phyloP scores from a whole-genome alignment of 2,888 invertebrate species.

The Conus canariensis region DNA sequence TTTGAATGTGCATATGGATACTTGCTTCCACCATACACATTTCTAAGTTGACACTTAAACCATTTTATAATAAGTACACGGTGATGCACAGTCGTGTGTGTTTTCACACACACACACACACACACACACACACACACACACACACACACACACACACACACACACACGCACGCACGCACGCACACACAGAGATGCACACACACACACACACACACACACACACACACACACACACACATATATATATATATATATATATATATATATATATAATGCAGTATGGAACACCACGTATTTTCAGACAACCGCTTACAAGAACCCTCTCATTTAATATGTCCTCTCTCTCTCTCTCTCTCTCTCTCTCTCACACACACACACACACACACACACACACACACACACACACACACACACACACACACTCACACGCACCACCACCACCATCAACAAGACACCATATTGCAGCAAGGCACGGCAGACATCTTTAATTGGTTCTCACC shows the following conservation, averaged over 20 bases:
- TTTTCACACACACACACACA: not conserved
- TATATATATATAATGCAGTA: not conserved
- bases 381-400: constrained; percentile 23
- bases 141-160: constrained; percentile 2
- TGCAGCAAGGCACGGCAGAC: too few relatives aligned
- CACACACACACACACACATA: constrained; percentile 16
- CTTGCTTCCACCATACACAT: not conserved
- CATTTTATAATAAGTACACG: not conserved
- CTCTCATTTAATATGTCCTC: not conserved
- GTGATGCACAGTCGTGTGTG: not conserved
- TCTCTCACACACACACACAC: not conserved
- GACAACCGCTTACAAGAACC: not conserved
- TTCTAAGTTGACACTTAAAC: not conserved
- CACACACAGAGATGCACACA: constrained; percentile 12
- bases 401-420: constrained; percentile 20
- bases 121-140: constrained; percentile 7
- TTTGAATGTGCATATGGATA: too few relatives aligned
- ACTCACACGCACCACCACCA: too few relatives aligned
- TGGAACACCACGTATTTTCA: not conserved
- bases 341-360: not conserved
- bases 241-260: not conserved
- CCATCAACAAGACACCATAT: too few relatives aligned
- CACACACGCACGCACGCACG: constrained; percentile 5
- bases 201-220: constrained; percentile 23
- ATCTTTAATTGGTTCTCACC: too few relatives aligned